Evolutionary conservation across 2,113 vertebrate genomes (phyloP).

Genomic region (Plectropomus leopardus): DNA sequence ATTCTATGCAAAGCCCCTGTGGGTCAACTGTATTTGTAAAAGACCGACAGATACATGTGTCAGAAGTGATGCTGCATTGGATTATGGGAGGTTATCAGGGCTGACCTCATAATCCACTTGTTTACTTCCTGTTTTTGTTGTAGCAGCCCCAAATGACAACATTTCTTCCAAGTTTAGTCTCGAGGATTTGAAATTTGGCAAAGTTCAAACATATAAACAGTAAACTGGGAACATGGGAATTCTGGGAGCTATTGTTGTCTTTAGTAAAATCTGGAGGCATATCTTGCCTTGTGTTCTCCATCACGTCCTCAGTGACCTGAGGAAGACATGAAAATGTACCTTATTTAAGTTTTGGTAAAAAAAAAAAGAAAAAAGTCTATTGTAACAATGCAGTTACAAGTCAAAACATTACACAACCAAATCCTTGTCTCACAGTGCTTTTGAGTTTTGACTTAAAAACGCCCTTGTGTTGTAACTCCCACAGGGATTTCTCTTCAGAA

Average conservation of each 20-base stretch:
- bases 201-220: background rate
- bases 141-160: background rate
- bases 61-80: slow-evolving; percentile 26
- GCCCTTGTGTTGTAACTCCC: slow-evolving; percentile 35
- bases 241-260: background rate
- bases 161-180: background rate
- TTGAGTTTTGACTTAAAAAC: slow-evolving; percentile 36
- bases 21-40: slow-evolving; percentile 29
- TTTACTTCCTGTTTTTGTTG: slow-evolving; percentile 23
- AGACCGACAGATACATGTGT: slow-evolving; percentile 10
- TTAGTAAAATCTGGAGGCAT: background rate
- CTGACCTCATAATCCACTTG: slow-evolving; percentile 49
- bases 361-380: background rate
- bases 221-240: background rate
- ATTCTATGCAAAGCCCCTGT: slow-evolving; percentile 31
- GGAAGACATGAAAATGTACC: background rate
- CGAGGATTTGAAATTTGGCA: background rate
- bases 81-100: slow-evolving; percentile 46
- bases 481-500: slow-evolving; percentile 31
- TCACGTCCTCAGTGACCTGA: background rate
- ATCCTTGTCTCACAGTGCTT: background rate
- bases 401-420: slow-evolving; percentile 7
- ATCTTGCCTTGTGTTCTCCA: background rate
- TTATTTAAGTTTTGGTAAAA: background rate
- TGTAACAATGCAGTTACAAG: background rate